A percentile compares a stretch with the other conserved stretches of the same genome.
Evolutionary conservation across 2,797 vertebrate species (phyloP).

Genomic region (Semaprochilodus insignis): DNA sequence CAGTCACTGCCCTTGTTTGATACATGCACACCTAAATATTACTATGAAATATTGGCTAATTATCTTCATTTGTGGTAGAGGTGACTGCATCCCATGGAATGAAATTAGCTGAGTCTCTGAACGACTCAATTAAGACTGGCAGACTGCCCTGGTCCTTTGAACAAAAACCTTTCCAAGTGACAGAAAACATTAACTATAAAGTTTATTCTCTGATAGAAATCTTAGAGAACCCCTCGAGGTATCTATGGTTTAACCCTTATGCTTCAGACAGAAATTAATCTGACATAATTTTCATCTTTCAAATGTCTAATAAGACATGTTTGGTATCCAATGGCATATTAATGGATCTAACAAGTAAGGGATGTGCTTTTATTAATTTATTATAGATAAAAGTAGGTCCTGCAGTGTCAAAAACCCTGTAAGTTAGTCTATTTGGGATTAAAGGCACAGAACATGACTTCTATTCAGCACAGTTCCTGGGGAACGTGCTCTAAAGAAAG

Average conservation of each 20-base stretch:
- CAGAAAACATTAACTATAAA: neutral
- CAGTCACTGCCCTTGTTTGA: constrained; percentile 43
- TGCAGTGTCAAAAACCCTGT: no score
- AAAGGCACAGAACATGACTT: neutral
- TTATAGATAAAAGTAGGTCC: no score
- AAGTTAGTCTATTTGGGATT: no score
- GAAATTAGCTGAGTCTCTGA: neutral
- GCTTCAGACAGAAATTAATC: neutral
- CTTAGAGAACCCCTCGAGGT: neutral
- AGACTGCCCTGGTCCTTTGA: neutral
- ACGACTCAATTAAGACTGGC: neutral
- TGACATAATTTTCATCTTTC: neutral
- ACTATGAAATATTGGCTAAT: neutral
- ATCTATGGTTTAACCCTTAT: neutral
- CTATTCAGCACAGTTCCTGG: no score
- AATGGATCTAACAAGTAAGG: neutral
- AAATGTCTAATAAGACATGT: neutral
- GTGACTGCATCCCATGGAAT: neutral
- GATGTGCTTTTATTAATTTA: neutral
- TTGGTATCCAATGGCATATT: neutral
- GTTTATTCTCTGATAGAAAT: neutral
- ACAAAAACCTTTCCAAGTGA: neutral
- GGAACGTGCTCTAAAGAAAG: no score
- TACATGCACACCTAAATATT: constrained; percentile 53
- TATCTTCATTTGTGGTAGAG: neutral